Percentiles rank a stretch among this genome's conserved stretches.
Evolutionary conservation across 2,113 vertebrate genomes (phyloP).

Genomic region (Plectropomus leopardus): DNA sequence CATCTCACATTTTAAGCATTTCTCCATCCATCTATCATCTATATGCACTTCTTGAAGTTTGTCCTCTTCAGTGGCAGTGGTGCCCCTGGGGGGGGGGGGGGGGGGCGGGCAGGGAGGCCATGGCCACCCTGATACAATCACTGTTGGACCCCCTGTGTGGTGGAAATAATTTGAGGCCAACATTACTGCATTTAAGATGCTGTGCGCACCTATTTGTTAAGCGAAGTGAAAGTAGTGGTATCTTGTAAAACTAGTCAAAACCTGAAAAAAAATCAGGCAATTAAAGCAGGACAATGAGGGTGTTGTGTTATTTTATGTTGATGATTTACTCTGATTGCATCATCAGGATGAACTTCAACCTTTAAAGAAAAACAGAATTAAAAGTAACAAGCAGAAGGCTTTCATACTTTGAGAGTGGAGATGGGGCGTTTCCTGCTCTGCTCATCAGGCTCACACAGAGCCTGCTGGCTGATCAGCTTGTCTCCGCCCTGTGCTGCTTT

Average conservation of each 20-base stretch:
- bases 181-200: too few relatives aligned
- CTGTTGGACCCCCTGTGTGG: too few relatives aligned
- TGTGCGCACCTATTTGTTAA: too few relatives aligned
- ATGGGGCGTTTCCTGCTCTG: constrained; percentile 38
- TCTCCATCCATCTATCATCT: constrained; percentile 4
- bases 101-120: too few relatives aligned
- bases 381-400: not conserved
- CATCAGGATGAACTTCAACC: not conserved
- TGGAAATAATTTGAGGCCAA: too few relatives aligned
- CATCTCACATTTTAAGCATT: constrained; percentile 16
- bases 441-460: constrained; percentile 57
- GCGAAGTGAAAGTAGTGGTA: too few relatives aligned
- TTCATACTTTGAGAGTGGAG: constrained; percentile 80
- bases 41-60: not conserved
- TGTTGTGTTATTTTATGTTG: too few relatives aligned
- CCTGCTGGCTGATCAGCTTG: constrained; percentile 73
- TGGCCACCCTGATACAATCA: too few relatives aligned
- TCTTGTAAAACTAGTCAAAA: too few relatives aligned
- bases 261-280: too few relatives aligned
- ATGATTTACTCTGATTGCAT: constrained; percentile 28
- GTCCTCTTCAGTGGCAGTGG: not conserved
- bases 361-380: not conserved
- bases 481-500: constrained; percentile 43
- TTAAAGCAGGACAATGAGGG: too few relatives aligned
- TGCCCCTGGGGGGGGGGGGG: too few relatives aligned